Evolutionary conservation across 2,888 invertebrate genomes (phyloP), one percentile per base, ranked within the genome.

Genomic region (Protonemura montana): DNA sequence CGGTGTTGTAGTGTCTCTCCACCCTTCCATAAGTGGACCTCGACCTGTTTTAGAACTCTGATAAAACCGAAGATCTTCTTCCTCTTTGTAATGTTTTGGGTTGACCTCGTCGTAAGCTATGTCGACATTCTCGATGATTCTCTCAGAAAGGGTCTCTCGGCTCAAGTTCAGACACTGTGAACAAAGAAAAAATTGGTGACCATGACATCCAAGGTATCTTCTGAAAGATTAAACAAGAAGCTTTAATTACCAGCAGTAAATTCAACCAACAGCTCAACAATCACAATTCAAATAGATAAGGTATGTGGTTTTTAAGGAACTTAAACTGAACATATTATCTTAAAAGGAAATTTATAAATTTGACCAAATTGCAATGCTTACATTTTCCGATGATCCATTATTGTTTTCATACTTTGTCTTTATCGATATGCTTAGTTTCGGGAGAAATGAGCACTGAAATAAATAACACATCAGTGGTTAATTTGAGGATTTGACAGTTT

Each of bases 381-480:
- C 98, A 93, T 98, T 98, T 90, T 98, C 97, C 87, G 95, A 95
- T 77, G 94, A 94, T 27, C 98, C 98, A 92, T 95, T 95, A 91
- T 98, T 97, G 90, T 98, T 94, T 92, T 98, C 97, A 92, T 97
- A 98, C 90, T 95, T 94, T 28, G 98, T 98, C 92, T 96, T 95
- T 88, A 98, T 98, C 85, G 95, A 94, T 90, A 98, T 96, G 89
- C 94, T 93, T 90, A 97, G 96, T 90, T 96, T 96, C 89, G 97
- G 97, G 89, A 98, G 93, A 90, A 98, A 97, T 7, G 98, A 98
- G 92, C 98, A 98, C 97, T 97, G 92, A 89, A 94, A 94, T 89
- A 89, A 87, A 87, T 90, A 87, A 89, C 3, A 35, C 3, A 35
- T 35, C 35, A 35, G 3, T 35, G 10, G 3, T 35, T 10, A 35